Evolutionary conservation across 1,140 invertebrate species (phyloP).

Genomic region (Plectrocnemia conspersa): DNA sequence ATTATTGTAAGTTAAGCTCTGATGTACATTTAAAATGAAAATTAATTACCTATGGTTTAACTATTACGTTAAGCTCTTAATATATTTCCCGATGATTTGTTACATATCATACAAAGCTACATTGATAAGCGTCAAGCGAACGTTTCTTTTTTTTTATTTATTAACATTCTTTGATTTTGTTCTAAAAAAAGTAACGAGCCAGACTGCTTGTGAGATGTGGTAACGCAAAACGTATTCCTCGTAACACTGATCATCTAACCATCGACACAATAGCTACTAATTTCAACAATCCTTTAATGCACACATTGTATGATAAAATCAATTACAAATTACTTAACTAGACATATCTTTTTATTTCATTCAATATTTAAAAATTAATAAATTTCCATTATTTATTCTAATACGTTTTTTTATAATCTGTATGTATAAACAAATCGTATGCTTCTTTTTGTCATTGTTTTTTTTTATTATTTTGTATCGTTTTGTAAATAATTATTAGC

Average conservation of each 20-base stretch:
- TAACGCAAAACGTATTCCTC: conserved; percentile 21
- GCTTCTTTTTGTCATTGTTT: conserved; percentile 12
- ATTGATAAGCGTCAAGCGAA: no score
- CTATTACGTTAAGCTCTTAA: no score
- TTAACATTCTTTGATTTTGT: no score
- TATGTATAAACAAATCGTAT: conserved; percentile 17
- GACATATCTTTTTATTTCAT: no score
- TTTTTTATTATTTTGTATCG: conserved; percentile 11
- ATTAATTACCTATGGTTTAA: no score
- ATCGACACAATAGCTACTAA: conserved; percentile 25
- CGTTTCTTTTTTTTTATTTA: no score
- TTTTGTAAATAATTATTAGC: conserved; percentile 24
- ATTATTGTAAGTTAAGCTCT: no score
- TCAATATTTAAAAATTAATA: conserved; percentile 16
- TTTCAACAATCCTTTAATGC: conserved; percentile 18
- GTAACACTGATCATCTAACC: conserved; percentile 25
- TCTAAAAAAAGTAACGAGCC: no score
- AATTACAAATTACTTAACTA: conserved; percentile 16
- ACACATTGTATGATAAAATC: conserved; percentile 10
- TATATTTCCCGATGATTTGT: no score
- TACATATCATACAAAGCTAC: no score
- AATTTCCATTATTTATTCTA: conserved; percentile 7
- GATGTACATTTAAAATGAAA: no score
- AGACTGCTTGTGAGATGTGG: no score
- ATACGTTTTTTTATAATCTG: conserved; percentile 4